Percentiles rank a stretch among this genome's conserved stretches.
phyloP scores from a whole-genome alignment of 2,888 invertebrate genomes.

The Schrankia costaestrigalis region DNA sequence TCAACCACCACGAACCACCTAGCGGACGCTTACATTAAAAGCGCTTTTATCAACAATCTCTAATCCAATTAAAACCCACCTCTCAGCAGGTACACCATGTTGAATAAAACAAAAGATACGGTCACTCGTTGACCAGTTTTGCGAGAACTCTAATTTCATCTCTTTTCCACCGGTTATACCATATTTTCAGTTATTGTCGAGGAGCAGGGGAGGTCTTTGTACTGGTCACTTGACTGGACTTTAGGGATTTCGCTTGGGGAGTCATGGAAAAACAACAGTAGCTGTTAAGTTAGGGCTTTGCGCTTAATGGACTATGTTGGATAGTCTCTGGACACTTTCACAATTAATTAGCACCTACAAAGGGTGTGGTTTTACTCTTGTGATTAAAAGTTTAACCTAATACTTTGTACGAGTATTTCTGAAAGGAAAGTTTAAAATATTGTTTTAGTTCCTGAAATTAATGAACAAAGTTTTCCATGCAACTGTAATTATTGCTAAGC shows the following conservation, averaged over 20 bases:
- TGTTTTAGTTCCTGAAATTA: constrained; percentile 11
- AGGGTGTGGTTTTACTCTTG: constrained; percentile 41
- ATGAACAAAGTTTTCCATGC: constrained; percentile 20
- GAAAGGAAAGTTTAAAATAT: constrained; percentile 34
- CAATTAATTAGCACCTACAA: constrained; percentile 70
- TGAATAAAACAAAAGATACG: constrained; percentile 73
- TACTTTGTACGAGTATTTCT: constrained; percentile 21
- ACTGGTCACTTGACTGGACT: constrained; percentile 54
- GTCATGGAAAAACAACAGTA: constrained; percentile 64
- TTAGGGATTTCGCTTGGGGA: constrained; percentile 62
- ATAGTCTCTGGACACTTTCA: constrained; percentile 53
- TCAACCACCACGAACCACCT: constrained; percentile 44
- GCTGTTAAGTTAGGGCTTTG: constrained; percentile 55
- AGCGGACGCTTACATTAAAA: constrained; percentile 59
- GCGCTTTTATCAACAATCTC: constrained; percentile 70
- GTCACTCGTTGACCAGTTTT: constrained; percentile 38
- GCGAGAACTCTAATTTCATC: constrained; percentile 31
- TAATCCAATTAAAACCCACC: constrained; percentile 72
- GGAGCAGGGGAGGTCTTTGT: constrained; percentile 22
- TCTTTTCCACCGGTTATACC: constrained; percentile 11
- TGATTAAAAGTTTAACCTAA: constrained; percentile 44
- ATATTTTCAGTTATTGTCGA: constrained; percentile 15
- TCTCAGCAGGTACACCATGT: constrained; percentile 59
- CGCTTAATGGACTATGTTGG: constrained; percentile 70
- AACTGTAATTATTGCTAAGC: constrained; percentile 11